These are phyloP conservation scores for Euwallacea fornicatus DNA, from an alignment of 1,140 invertebrate species.

Conservation along the genomic window DNA sequence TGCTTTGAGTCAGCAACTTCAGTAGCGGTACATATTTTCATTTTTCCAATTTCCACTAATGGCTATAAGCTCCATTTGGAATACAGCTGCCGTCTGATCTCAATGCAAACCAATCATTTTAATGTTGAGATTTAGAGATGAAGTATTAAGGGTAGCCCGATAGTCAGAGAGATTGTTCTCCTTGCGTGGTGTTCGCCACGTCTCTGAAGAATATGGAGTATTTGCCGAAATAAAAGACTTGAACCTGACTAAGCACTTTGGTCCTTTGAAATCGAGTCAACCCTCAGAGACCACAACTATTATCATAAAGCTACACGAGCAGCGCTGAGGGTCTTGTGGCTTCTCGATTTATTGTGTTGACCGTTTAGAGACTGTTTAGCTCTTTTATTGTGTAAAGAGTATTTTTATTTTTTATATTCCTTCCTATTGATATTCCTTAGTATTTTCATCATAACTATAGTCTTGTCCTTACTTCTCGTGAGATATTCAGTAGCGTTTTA, in stretches of 20 bases:
- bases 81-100: too few species aligned
- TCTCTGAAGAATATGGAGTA: constrained; percentile 18
- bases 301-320: constrained; percentile 22
- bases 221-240: neutral
- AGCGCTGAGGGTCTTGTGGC: constrained; percentile 6
- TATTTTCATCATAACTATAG: too few species aligned
- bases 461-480: too few species aligned
- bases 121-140: too few species aligned
- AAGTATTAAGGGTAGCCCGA: too few species aligned
- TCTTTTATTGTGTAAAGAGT: neutral
- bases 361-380: constrained; percentile 11
- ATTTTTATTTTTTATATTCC: too few species aligned
- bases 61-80: neutral
- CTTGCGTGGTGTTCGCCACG: neutral
- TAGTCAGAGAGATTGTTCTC: neutral
- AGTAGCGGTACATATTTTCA: constrained; percentile 14
- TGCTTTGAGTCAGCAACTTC: constrained; percentile 26
- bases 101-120: too few species aligned
- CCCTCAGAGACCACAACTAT: constrained; percentile 17
- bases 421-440: too few species aligned
- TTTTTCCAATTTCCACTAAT: neutral
- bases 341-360: constrained; percentile 13
- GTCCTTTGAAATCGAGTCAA: constrained; percentile 19
- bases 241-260: constrained; percentile 28
- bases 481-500: too few species aligned